Evolutionary conservation across 2,888 invertebrate species (phyloP).

Genomic region (Caenorhabditis drosophilae): DNA sequence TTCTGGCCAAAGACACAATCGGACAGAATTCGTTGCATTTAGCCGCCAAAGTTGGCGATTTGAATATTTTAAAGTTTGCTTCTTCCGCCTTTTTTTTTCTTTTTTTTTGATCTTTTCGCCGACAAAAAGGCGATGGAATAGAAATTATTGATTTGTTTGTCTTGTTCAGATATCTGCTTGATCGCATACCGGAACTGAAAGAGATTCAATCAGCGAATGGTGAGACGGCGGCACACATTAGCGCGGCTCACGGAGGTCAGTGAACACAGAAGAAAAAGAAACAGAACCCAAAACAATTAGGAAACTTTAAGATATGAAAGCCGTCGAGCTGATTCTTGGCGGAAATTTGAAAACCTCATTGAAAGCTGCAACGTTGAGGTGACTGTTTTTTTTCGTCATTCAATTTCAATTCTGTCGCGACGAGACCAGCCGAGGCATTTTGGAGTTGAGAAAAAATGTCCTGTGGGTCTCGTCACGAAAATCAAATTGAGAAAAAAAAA

Average conservation of each 20-base stretch:
- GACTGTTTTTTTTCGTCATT: background rate
- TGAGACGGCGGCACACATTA: constrained; percentile 52
- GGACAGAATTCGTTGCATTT: constrained; percentile 53
- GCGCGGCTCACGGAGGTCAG: constrained; percentile 42
- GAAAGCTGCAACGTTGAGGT: constrained; percentile 32
- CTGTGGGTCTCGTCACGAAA: background rate
- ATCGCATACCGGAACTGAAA: constrained; percentile 44
- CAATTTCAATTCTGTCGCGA: background rate
- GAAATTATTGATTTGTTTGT: constrained; percentile 4
- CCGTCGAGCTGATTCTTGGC: constrained; percentile 39
- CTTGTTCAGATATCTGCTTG: constrained; percentile 41
- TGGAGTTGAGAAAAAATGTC: background rate
- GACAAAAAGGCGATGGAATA: too few species aligned
- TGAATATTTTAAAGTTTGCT: constrained; percentile 49
- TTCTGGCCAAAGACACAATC: constrained; percentile 43
- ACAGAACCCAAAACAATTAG: too few species aligned
- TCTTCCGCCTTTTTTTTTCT: too few species aligned
- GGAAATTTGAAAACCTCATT: constrained; percentile 34
- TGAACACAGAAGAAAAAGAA: too few species aligned
- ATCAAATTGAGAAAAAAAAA: background rate
- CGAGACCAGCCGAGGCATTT: background rate
- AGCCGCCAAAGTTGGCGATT: constrained; percentile 48
- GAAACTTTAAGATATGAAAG: constrained; percentile 36
- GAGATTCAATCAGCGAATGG: constrained; percentile 47
- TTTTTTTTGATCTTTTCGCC: too few species aligned